phyloP scores from a whole-genome alignment of 2,888 invertebrate genomes.

The Mayetiola destructor region DNA sequence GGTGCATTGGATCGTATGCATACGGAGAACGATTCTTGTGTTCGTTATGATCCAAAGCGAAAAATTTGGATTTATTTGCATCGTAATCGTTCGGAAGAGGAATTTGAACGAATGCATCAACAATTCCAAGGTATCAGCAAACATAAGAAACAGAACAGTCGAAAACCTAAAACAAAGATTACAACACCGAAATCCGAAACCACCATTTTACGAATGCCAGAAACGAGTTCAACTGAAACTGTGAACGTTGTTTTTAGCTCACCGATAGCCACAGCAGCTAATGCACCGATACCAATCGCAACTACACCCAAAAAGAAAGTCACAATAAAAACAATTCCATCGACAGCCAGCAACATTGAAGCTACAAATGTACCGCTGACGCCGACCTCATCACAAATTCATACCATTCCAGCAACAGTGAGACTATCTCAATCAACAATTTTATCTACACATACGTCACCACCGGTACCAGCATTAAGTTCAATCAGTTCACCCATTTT shows the following conservation, averaged over 20 bases:
- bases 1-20: slow-evolving; percentile 82
- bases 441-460: slow-evolving; percentile 24
- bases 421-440: slow-evolving; percentile 15
- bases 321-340: not conserved
- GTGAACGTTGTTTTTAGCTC: too few species aligned
- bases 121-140: slow-evolving; percentile 49
- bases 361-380: not conserved
- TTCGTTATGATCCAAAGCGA: slow-evolving; percentile 79
- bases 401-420: slow-evolving; percentile 16
- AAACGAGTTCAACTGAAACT: not conserved
- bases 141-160: slow-evolving; percentile 33
- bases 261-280: not conserved
- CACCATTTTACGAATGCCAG: too few species aligned
- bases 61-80: slow-evolving; percentile 96
- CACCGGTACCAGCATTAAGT: slow-evolving; percentile 18
- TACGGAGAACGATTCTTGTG: slow-evolving; percentile 78
- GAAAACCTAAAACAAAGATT: slow-evolving; percentile 23
- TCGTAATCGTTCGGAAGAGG: slow-evolving; percentile 46
- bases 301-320: slow-evolving; percentile 17
- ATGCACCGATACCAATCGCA: not conserved
- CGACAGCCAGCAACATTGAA: slow-evolving; percentile 14
- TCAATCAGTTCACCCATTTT: slow-evolving; percentile 15
- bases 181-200: slow-evolving; percentile 14
- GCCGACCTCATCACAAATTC: not conserved
- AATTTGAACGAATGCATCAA: slow-evolving; percentile 52